Evolutionary conservation across 2,113 vertebrate genomes (phyloP).

Genomic region (Vidua chalybeata): DNA sequence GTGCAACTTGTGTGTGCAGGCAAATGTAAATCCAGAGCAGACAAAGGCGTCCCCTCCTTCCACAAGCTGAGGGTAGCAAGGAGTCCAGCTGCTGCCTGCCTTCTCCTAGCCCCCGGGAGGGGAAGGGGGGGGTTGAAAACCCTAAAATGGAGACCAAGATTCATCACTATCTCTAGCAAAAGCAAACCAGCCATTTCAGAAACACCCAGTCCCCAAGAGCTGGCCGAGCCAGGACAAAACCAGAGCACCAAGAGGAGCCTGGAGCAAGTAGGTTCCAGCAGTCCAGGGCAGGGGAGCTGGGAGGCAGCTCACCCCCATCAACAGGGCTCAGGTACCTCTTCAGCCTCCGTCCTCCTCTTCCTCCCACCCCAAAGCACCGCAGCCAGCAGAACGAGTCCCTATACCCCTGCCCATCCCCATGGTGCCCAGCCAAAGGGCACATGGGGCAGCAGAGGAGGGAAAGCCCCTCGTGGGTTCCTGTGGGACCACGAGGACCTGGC

Average conservation of each 20-base stretch:
- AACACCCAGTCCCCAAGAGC: neutral
- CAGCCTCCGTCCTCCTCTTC: neutral
- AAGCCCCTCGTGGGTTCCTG: neutral
- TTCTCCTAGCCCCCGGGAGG: neutral
- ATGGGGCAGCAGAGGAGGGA: neutral
- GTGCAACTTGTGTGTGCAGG: slow-evolving; percentile 5
- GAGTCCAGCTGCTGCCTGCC: slow-evolving; percentile 33
- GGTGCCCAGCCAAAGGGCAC: neutral
- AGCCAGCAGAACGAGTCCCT: neutral
- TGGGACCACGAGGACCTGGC: neutral
- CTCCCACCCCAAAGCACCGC: neutral
- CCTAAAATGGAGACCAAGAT: slow-evolving; percentile 31
- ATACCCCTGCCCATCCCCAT: neutral
- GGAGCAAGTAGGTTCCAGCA: neutral
- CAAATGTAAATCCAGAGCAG: slow-evolving; percentile 39
- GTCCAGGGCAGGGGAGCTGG: neutral
- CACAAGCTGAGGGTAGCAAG: neutral
- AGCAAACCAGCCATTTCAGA: neutral
- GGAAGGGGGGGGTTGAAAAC: neutral
- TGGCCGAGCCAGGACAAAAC: neutral
- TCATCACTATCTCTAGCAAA: neutral
- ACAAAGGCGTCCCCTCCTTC: slow-evolving; percentile 52
- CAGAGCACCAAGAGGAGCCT: neutral
- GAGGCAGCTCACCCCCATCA: neutral
- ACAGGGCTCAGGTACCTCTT: neutral